Conservation (phyloP, 2,113 vertebrate genomes). For the Grus americana region DNA sequence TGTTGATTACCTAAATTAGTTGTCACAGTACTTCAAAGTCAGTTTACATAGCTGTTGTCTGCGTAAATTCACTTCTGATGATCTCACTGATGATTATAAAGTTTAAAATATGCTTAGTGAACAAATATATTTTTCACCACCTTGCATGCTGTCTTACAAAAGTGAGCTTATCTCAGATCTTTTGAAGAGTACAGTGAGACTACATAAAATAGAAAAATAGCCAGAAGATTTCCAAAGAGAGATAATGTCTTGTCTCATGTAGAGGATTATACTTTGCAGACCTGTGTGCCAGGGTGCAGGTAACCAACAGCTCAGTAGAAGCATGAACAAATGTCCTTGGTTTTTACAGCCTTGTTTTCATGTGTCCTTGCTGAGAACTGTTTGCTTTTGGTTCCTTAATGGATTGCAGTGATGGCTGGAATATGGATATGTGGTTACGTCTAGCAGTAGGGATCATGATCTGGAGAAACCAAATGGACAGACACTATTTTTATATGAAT, state of each 20-base stretch:
- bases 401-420: background rate
- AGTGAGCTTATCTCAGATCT: background rate
- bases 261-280: background rate
- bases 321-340: background rate
- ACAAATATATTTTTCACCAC: background rate
- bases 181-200: background rate
- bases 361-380: background rate
- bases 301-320: background rate
- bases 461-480: background rate
- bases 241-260: background rate
- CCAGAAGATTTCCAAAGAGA: background rate
- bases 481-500: background rate
- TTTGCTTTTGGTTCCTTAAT: background rate
- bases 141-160: background rate
- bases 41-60: background rate
- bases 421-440: background rate
- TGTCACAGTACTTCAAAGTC: background rate
- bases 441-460: background rate
- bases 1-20: background rate
- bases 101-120: background rate
- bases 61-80: background rate
- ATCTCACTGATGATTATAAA: background rate
- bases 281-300: background rate
- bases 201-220: background rate
- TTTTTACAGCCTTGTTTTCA: background rate